Conservation (phyloP, 2,113 vertebrate species). For the Oryzias javanicus region DNA sequence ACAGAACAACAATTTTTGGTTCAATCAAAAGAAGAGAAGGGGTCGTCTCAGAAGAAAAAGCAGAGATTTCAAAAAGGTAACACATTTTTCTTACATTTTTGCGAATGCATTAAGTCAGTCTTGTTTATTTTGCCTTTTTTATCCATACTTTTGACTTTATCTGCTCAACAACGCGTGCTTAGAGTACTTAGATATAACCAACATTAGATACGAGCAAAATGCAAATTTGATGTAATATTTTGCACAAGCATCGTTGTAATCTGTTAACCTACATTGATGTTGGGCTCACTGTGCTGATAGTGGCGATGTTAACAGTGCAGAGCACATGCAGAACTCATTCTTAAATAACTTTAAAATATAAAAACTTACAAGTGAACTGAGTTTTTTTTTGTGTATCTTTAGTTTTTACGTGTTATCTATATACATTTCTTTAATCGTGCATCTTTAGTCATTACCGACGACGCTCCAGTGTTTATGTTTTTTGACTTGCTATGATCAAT, state of each 20-base stretch:
- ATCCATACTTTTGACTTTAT: conserved; percentile 2
- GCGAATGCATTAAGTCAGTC: neutral
- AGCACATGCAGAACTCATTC: neutral
- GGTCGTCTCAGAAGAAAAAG: conserved; percentile 4
- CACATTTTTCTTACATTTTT: conserved; percentile 5
- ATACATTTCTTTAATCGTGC: too few relatives aligned
- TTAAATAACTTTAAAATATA: conserved; percentile 5
- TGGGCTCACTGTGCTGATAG: conserved; percentile 25
- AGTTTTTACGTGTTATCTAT: too few relatives aligned
- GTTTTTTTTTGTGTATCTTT: too few relatives aligned
- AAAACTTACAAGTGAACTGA: neutral
- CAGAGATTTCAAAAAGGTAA: conserved; percentile 45
- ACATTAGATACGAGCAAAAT: conserved; percentile 4
- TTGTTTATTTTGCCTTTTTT: neutral
- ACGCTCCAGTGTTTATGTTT: too few relatives aligned
- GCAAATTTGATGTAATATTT: conserved; percentile 1
- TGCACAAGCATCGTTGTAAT: conserved; percentile 9
- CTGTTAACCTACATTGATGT: conserved; percentile 18
- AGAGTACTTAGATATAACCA: conserved; percentile 3
- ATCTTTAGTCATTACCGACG: too few relatives aligned
- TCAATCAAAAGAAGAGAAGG: neutral
- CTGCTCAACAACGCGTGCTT: conserved; percentile 9
- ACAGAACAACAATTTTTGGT: conserved; percentile 6
- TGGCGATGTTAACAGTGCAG: conserved; percentile 31
- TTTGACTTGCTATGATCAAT: too few relatives aligned